Evolutionary conservation across 2,113 vertebrate genomes (phyloP).

Genomic region (Misgurnus anguillicaudatus): DNA sequence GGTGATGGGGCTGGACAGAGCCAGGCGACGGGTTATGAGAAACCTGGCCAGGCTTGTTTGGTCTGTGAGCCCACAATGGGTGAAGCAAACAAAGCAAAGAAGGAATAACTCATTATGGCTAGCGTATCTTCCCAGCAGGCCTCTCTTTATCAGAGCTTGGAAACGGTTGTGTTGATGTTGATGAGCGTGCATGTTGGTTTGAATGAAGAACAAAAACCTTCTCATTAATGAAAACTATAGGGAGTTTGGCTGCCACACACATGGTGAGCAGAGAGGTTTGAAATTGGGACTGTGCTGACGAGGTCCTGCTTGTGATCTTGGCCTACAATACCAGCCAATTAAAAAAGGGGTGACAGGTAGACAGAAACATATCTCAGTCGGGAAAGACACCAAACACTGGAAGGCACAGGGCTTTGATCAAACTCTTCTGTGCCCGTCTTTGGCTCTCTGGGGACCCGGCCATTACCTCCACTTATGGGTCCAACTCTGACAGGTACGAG

Average conservation of each 20-base stretch:
- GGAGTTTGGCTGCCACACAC: slow-evolving; percentile 41
- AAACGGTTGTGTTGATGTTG: slow-evolving; percentile 30
- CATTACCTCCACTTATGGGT: slow-evolving; percentile 58
- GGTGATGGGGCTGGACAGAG: background rate
- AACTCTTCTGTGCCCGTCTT: slow-evolving; percentile 47
- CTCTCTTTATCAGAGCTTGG: slow-evolving; percentile 28
- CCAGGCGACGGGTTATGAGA: slow-evolving; percentile 30
- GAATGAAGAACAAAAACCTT: slow-evolving; percentile 54
- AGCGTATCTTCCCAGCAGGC: slow-evolving; percentile 44
- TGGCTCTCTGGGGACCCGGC: slow-evolving; percentile 60
- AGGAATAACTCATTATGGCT: slow-evolving; percentile 44
- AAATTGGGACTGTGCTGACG: slow-evolving; percentile 41
- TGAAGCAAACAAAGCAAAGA: slow-evolving; percentile 39
- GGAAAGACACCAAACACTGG: slow-evolving; percentile 55
- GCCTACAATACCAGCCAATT: slow-evolving; percentile 59
- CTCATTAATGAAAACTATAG: slow-evolving; percentile 35
- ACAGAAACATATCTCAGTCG: slow-evolving; percentile 56
- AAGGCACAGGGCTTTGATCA: slow-evolving; percentile 65
- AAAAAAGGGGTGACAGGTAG: slow-evolving; percentile 69
- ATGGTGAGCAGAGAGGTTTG: slow-evolving; percentile 54
- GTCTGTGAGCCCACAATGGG: slow-evolving; percentile 31
- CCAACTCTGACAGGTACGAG: slow-evolving; percentile 60
- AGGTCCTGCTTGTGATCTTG: slow-evolving; percentile 47
- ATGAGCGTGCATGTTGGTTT: slow-evolving; percentile 23
- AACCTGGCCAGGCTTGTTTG: slow-evolving; percentile 40